Evolutionary conservation across 2,113 vertebrate species (phyloP), one percentile per base, ranked within the genome.

Genomic region (Picathartes gymnocephalus): DNA sequence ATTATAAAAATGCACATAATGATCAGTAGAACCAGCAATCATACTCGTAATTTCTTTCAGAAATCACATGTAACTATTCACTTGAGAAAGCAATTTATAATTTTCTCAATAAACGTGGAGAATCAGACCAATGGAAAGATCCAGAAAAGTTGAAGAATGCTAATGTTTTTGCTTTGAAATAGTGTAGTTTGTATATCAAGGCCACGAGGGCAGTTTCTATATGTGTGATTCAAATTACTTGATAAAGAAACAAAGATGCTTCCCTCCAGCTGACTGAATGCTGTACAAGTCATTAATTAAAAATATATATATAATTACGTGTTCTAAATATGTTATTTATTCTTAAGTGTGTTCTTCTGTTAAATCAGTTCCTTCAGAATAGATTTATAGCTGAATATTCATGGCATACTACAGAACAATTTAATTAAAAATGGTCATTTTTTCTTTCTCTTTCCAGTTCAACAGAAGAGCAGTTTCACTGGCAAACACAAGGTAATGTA

Each of bases 391-490:
- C 24, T 80, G 68, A 71, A 33, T 85, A 53, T 45, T 64, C 37
- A 39, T 76, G 37, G 16, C 28, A 60, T 27, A 28, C 8, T 69
- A n/a, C 24, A 47, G 31, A 50, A 47, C n/a, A 8, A 30, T 83
- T 77, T 70, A 6, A 70, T 69, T 10, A 7, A 57, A 66, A 77
- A 47, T 2, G 4, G 86, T 81, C 28, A 10, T 48, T 57, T 31
- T 88, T 69, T 44, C 92, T 51, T 80, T 39, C 50, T 94, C 81
- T 93, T 98, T 97, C 57, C 98, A 99, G 99, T 98, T 99, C 99
- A 65, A 97, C 98, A 72, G 99, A 99, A 96, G 99, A 99, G 72
- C 99, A 99, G 65, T 99, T 99, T 97, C 99, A 99, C 86, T 99
- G 99, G 99, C 99, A 99, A 89, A 97, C 98, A 79, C 99, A 99